Base-by-base conservation (phyloP, 64 coral and sea anemone genomes). In the Montipora capricornis region DNA sequence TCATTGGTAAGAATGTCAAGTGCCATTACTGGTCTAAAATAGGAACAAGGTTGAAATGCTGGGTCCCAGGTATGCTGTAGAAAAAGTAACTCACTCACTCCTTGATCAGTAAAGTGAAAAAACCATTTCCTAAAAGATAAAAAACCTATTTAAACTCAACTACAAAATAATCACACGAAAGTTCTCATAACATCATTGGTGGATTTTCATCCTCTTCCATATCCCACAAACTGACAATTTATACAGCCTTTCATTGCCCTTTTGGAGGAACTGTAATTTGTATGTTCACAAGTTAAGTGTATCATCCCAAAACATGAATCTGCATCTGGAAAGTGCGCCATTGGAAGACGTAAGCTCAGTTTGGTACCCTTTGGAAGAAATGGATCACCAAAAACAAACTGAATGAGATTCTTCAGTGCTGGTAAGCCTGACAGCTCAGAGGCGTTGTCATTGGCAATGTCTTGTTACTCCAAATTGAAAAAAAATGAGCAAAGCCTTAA, bases 191-290 rank as follows among this genome's bases (percentile, higher is more conserved):
- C 37, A 37, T 57, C 8, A 57, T 57, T 57, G 53, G 53, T 57
- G 53, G 53, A 57, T 57, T 57, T 87, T 68, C 83, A 87, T 87
- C 83, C 68, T 87, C 83, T 68, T 87, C 68, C 22, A 68, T 87
- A 87, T 87, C 83, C 55, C 58, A 47, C 83, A 87, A 87, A 61
- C 61, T 68, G 45, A 26, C 16, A 87, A 87, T 87, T 87, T 73
- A 73, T 73, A 22, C 68, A 73, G 68, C 17, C 17, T 1, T 73
- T 73, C 68, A 73, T 73, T 73, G 68, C 68, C 68, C n/a, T 73
- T 73, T 73, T 73, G 68, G 16, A 73, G 20, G 68, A 73, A 73
- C 68, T 73, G 68, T 73, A 73, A 73, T 19, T 19, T 22, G 53
- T 57, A 57, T 57, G 53, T 57, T 57, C 11, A 8, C 6, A 57